Percentiles rank a stretch among this genome's conserved stretches.
phyloP scores from a whole-genome alignment of 1,140 invertebrate genomes.

The Idris sp. region DNA sequence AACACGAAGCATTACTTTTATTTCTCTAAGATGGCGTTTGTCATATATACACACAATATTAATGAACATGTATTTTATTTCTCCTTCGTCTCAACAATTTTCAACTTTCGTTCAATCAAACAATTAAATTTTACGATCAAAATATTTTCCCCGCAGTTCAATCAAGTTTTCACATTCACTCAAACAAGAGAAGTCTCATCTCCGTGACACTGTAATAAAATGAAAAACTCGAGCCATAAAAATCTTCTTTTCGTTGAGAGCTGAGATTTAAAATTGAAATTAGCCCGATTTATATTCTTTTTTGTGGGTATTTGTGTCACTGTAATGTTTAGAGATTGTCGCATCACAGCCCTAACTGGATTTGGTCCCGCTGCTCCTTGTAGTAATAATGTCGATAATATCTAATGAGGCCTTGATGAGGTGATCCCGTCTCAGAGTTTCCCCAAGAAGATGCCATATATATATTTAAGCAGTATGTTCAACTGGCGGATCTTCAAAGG shows the following conservation, averaged over 20 bases:
- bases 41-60: slow-evolving; percentile 43
- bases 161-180: slow-evolving; percentile 18
- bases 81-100: not conserved
- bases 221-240: slow-evolving; percentile 1
- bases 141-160: slow-evolving; percentile 4
- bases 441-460: slow-evolving; percentile 25
- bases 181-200: not conserved
- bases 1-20: slow-evolving; percentile 28
- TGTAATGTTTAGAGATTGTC: slow-evolving; percentile 35
- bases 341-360: slow-evolving; percentile 37
- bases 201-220: slow-evolving; percentile 1
- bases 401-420: slow-evolving; percentile 46
- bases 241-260: not conserved
- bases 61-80: slow-evolving; percentile 18
- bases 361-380: slow-evolving; percentile 11
- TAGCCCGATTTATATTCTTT: slow-evolving; percentile 27
- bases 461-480: slow-evolving; percentile 37
- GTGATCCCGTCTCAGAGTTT: slow-evolving; percentile 29
- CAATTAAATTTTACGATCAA: slow-evolving; percentile 11
- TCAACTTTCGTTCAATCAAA: slow-evolving; percentile 15
- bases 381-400: slow-evolving; percentile 51
- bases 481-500: slow-evolving; percentile 49
- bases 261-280: slow-evolving; percentile 42
- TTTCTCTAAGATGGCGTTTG: slow-evolving; percentile 24
- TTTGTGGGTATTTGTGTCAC: slow-evolving; percentile 18